Percentiles rank a stretch among this genome's conserved stretches.
Conservation (phyloP, 1,140 invertebrate genomes). For the Venustaconcha ellipsiformis region DNA sequence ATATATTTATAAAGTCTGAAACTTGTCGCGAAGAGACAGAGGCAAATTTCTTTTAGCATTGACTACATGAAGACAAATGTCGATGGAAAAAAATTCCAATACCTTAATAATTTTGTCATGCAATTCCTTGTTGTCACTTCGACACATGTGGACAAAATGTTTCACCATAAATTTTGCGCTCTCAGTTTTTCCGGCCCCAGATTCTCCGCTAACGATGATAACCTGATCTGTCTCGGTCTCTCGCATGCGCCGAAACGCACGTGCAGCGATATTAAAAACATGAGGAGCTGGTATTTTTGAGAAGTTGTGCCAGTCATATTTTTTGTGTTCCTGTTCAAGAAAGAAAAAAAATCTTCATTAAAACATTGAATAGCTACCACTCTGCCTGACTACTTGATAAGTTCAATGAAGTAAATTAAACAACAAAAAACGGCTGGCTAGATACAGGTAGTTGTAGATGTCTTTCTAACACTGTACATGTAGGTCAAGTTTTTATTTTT, state of each 20-base stretch:
- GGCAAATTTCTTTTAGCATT: too few relatives aligned
- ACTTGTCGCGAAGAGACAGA: too few relatives aligned
- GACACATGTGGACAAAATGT: conserved; percentile 25
- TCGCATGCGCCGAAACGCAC: conserved; percentile 39
- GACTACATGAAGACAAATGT: too few relatives aligned
- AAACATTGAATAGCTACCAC: background rate
- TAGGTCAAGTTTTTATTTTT: background rate
- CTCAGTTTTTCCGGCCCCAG: conserved; percentile 99
- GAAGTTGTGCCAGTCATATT: conserved; percentile 72
- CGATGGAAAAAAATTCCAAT: conserved; percentile 35
- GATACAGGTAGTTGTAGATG: background rate
- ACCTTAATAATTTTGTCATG: conserved; percentile 26
- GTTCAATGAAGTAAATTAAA: background rate
- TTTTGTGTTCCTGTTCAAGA: conserved; percentile 9
- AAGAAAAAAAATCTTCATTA: background rate
- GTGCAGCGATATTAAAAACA: conserved; percentile 81
- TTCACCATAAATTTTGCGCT: conserved; percentile 71
- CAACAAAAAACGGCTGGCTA: background rate
- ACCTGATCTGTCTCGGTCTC: conserved; percentile 23
- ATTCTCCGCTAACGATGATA: conserved; percentile 80
- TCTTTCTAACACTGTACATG: background rate
- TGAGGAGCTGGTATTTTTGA: conserved; percentile 70
- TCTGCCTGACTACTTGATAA: too few relatives aligned
- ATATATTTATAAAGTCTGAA: too few relatives aligned
- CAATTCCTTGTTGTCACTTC: conserved; percentile 14